Evolutionary conservation across 2,888 invertebrate genomes (phyloP).

Genomic region (Lordiphosa fenestrarum): DNA sequence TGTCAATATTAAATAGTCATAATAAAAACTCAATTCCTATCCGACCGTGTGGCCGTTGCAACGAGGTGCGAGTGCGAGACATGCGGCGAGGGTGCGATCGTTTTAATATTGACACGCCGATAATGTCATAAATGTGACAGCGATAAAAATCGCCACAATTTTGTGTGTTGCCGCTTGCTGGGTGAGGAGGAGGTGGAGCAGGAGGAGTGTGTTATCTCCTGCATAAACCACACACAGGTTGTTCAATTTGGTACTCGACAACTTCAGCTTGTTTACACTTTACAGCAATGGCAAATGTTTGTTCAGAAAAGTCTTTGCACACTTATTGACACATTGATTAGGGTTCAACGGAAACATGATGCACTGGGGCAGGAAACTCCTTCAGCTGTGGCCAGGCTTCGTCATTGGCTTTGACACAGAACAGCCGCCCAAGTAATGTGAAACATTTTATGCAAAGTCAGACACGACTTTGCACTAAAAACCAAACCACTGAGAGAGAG

Average conservation of each 20-base stretch:
- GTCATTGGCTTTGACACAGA: slow-evolving; percentile 24
- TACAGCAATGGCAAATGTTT: slow-evolving; percentile 49
- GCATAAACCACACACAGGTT: slow-evolving; percentile 43
- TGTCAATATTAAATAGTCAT: slow-evolving; percentile 62
- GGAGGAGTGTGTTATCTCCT: slow-evolving; percentile 1
- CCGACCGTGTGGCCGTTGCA: not conserved
- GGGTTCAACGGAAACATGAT: slow-evolving; percentile 38
- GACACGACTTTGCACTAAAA: slow-evolving; percentile 67
- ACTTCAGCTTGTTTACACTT: slow-evolving; percentile 50
- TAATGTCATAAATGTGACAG: slow-evolving; percentile 77
- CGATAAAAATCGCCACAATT: slow-evolving; percentile 71
- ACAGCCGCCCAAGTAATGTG: slow-evolving; percentile 3
- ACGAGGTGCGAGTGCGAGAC: slow-evolving; percentile 27
- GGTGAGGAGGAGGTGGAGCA: not conserved
- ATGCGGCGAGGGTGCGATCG: slow-evolving; percentile 36
- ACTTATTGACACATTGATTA: slow-evolving; percentile 45
- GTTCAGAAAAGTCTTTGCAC: slow-evolving; percentile 23
- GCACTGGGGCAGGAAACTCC: slow-evolving; percentile 22
- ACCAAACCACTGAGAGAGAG: slow-evolving; percentile 10
- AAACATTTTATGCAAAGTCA: slow-evolving; percentile 58
- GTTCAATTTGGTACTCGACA: slow-evolving; percentile 25
- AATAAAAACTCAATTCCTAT: slow-evolving; percentile 54
- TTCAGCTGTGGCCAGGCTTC: not conserved
- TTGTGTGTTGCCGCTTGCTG: slow-evolving; percentile 22
- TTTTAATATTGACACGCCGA: slow-evolving; percentile 66